A percentile compares a stretch with the other conserved stretches of the same genome.
These are phyloP conservation scores for Corbicula japonica DNA, from an alignment of 2,888 invertebrate species.

Conservation along the genomic window DNA sequence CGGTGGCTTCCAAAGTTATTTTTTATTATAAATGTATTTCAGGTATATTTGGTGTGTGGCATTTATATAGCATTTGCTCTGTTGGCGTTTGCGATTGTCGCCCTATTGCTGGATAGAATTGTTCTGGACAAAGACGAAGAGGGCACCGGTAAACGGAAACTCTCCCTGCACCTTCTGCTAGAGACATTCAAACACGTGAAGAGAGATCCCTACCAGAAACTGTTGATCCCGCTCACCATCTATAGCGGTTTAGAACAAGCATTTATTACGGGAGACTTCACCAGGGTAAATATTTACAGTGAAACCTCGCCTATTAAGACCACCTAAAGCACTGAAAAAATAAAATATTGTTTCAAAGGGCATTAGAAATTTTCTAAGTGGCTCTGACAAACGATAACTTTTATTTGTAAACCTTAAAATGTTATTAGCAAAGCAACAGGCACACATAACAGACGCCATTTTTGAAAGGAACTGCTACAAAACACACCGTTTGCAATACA, in stretches of 20 bases:
- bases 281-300: conserved; percentile 88
- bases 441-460: too few species aligned
- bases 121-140: conserved; percentile 73
- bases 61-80: conserved; percentile 96
- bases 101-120: conserved; percentile 92
- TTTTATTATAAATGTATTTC: conserved; percentile 79
- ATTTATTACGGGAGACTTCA: conserved; percentile 93
- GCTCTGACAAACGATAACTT: too few species aligned
- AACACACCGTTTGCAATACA: background rate
- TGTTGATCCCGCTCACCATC: conserved; percentile 97
- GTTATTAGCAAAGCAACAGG: too few species aligned
- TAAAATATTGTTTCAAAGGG: too few species aligned
- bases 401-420: too few species aligned
- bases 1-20: background rate
- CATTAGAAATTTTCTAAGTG: too few species aligned
- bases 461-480: too few species aligned
- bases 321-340: too few species aligned
- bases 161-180: conserved; percentile 73
- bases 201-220: conserved; percentile 94
- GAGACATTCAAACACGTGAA: conserved; percentile 96
- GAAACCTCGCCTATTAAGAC: too few species aligned
- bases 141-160: conserved; percentile 39
- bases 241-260: conserved; percentile 99
- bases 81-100: conserved; percentile 94
- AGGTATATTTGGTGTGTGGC: conserved; percentile 87